A percentile compares a stretch with the other conserved stretches of the same genome.
Evolutionary conservation across 2,797 vertebrate genomes (phyloP).

Genomic region (Vultur gryphus): DNA sequence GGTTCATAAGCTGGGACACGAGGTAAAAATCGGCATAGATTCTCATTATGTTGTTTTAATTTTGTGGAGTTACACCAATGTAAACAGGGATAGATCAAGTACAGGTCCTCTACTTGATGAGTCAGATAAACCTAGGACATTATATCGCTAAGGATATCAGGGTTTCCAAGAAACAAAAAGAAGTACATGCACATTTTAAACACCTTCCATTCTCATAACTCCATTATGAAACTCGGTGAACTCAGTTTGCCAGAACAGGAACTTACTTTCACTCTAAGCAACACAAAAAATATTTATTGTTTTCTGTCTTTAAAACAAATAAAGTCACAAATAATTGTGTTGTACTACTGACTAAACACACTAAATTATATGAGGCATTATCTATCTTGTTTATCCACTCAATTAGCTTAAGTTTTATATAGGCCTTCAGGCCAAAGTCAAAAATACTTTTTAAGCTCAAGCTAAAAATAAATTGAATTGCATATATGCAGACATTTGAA

Average conservation of each 20-base stretch:
- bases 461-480: background rate
- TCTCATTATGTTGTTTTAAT: background rate
- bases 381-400: background rate
- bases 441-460: background rate
- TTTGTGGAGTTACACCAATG: background rate
- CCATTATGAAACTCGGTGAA: background rate
- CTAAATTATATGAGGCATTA: background rate
- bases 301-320: background rate
- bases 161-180: background rate
- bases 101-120: background rate
- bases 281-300: background rate
- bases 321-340: background rate
- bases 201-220: background rate
- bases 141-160: background rate
- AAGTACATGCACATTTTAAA: background rate
- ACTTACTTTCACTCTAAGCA: background rate
- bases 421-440: background rate
- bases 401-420: background rate
- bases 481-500: background rate
- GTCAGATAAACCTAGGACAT: background rate
- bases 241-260: background rate
- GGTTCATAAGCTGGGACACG: accelerated
- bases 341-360: background rate
- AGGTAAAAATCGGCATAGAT: background rate
- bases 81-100: background rate